Evolutionary conservation across 2,888 invertebrate species (phyloP).

Genomic region (Urechis unicinctus): DNA sequence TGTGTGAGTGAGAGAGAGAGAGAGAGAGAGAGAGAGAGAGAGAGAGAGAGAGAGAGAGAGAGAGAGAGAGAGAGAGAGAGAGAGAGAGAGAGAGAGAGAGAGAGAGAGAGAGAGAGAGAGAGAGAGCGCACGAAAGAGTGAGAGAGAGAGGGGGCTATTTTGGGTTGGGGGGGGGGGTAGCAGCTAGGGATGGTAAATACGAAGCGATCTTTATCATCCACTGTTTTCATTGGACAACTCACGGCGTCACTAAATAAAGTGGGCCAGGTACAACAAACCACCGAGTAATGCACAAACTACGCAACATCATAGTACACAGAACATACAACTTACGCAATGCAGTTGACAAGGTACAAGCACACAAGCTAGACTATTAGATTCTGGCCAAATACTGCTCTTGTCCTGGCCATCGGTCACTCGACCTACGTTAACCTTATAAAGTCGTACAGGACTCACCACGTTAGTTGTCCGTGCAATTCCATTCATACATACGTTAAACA

Average conservation of each 20-base stretch:
- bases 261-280: no score
- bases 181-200: not conserved
- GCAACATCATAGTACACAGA: no score
- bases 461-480: no score
- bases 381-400: no score
- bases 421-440: no score
- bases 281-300: no score
- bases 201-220: not conserved
- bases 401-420: no score
- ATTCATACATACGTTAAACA: no score
- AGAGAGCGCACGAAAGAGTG: not conserved
- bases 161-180: not conserved
- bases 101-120: not conserved
- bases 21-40: conserved; percentile 11
- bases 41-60: conserved; percentile 1
- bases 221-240: not conserved
- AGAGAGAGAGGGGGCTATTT: not conserved
- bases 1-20: conserved; percentile 6
- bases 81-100: not conserved
- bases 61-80: conserved; percentile 4
- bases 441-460: no score
- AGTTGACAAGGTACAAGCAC: no score
- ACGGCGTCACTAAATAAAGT: not conserved
- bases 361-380: no score
- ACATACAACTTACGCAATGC: no score